Evolutionary conservation across 2,113 vertebrate species (phyloP).

Genomic region (Corythaeola cristata): DNA sequence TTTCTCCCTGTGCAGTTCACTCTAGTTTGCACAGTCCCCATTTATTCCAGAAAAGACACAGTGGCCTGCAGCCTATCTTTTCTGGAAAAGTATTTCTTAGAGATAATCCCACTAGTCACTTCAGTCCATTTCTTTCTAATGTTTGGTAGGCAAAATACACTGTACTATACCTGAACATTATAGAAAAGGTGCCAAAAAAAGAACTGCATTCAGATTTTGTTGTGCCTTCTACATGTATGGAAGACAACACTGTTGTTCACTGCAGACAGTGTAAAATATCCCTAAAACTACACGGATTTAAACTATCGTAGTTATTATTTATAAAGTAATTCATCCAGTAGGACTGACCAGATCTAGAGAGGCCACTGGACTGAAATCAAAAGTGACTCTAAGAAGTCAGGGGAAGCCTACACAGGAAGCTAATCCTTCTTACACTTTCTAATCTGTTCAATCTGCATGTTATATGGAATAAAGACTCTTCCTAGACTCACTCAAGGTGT

Average conservation of each 20-base stretch:
- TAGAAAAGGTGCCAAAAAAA: background rate
- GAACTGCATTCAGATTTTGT: background rate
- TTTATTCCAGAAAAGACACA: constrained; percentile 14
- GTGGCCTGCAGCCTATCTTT: background rate
- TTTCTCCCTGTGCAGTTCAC: constrained; percentile 22
- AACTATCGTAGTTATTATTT: background rate
- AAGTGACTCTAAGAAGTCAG: background rate
- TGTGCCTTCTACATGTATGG: background rate
- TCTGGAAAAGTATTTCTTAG: background rate
- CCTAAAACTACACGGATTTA: background rate
- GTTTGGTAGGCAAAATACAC: background rate
- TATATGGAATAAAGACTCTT: background rate
- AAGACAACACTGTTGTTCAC: background rate
- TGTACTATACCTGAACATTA: background rate
- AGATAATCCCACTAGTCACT: background rate
- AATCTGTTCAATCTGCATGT: background rate
- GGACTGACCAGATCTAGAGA: background rate
- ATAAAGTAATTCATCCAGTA: background rate
- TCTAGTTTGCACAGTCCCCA: background rate
- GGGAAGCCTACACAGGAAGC: background rate
- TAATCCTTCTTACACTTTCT: background rate
- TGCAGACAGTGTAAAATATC: background rate
- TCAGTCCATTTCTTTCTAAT: background rate
- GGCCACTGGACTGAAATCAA: background rate
- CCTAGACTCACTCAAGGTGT: background rate